Base-by-base conservation (phyloP, 2,113 vertebrate species). In the Atractosteus spatula region DNA sequence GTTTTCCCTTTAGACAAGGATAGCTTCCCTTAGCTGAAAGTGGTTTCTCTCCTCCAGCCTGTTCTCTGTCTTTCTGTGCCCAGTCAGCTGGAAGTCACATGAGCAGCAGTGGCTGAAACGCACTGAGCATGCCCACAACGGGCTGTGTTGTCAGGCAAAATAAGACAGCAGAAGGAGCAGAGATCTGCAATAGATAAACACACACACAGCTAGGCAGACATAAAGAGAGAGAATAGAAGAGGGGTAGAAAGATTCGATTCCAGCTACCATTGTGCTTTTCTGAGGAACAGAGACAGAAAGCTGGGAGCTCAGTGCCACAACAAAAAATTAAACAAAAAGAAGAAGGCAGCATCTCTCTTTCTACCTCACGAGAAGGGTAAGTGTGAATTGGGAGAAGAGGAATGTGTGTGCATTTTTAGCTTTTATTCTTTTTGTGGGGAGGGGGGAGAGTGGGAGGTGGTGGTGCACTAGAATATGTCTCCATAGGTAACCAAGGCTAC, bases 91-190 rank as follows among this genome's bases (percentile, higher is more conserved):
- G 80, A 76, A 78, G 76, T 83, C 94, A 94, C 91, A 81, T 95
- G 94, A 85, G 80, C 44, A 1, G 47, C 68, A 51, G 47, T 71
- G 78, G 8, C 70, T 69, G 72, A 65, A 55, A 73, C 72, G 45
- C 59, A 89, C 82, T 83, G 92, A 89, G 93, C 93, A 88, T 95
- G 94, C 91, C 84, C 90, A 86, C 80, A 84, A 77, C 66, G 54
- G 73, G 80, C 77, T 81, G 86, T 94, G 92, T 93, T 91, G 91
- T 93, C 89, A 91, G 91, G 91, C 91, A 93, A 92, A 89, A 84
- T 81, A 81, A 90, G 88, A 75, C 81, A 83, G 87, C 85, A 83
- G 84, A 76, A 77, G 84, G 77, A 83, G 78, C 82, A 70, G 81
- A 88, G 88, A 89, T 89, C 91, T 88, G 89, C 87, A 89, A 85